Base-by-base conservation (phyloP, 1,140 invertebrate genomes). In the Laupala kohalensis region DNA sequence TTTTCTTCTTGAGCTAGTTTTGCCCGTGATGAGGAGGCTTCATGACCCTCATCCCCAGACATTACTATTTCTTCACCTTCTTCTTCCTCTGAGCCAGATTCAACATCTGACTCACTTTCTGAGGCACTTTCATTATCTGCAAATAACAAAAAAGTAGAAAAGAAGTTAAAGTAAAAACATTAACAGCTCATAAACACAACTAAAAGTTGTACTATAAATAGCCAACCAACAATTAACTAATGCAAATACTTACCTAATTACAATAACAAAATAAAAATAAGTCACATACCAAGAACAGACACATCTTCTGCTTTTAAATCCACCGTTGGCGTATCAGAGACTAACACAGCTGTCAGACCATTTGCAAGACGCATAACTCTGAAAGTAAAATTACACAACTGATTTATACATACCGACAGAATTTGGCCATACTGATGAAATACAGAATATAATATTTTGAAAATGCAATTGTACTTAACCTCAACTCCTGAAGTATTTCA, bases 351-450 rank as follows among this genome's bases (percentile, higher is more conserved):
- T 69, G 82, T 88, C 70, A 91, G 78, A 5, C 89, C 89, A 84
- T 91, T 91, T 70, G 81, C 76, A 63, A 91, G 77, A 24, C 81
- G 78, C 67, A 91, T 85, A 24, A 88, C 86, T 78, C 88, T 90
- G 74, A 74, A 80, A 80, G 13, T 74, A 28, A 15, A 29, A 69
- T 13, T 4, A 53, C 19, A 53, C 9, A 53, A 53, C 19, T 4
- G 19, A 53, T 53, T 53, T 53, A 53, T 53, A 53, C 37, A 13
- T 53, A 13, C 1, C 15, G 9, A 53, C 9, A 13, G 37, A 53
- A 53, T 53, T 53, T 53, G 9, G 37, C n/a, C n/a, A n/a, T n/a
- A n/a, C n/a, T n/a, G n/a, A n/a, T n/a, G n/a, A n/a, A n/a, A n/a
- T n/a, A n/a, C n/a, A n/a, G n/a, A n/a, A n/a, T n/a, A n/a, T n/a